Evolutionary conservation across 2,888 invertebrate genomes (phyloP), one percentile per base, ranked within the genome.

Genomic region (Heliconius erato): DNA sequence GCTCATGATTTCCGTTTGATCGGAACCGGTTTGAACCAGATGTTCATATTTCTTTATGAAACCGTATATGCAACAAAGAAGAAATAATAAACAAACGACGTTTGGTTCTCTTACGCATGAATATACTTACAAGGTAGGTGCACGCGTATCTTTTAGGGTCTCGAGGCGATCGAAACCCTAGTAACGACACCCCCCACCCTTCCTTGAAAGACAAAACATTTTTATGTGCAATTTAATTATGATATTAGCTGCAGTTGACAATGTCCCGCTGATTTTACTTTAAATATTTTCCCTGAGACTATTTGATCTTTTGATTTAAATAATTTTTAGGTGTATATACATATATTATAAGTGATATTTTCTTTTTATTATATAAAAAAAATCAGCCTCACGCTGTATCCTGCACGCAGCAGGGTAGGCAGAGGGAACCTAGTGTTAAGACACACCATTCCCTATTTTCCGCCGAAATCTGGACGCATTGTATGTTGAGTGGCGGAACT

Each of bases 71-170:
- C 19, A 28, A 54, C 19, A 54, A 54, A 54, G 5, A 59, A 74
- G 44, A 74, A 59, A 76, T 35, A 65, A 28, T 44, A 44, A 40
- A 44, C 67, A 67, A 67, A 28, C 5, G 1, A 23, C 44, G 44
- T 49, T 63, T 78, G 78, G 78, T 78, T 78, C 78, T 82, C 74
- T 80, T 65, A 67, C 44, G 82, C 79, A 83, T 83, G 79, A 84
- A 49, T 78, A 78, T 49, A 84, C 83, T 84, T 85, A 85, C 83
- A 83, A 69, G 76, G 76, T 84, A 72, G 76, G 72, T 84, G 81
- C 74, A 83, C 35, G 71, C 82, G 83, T 85, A 84, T 84, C 85
- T 84, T 82, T 85, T 84, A 82, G 86, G 86, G 86, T 84, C 85
- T 85, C 82, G 32, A 71, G 71, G 83, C 80, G 79, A 85, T 85